Evolutionary conservation across 2,113 vertebrate genomes (phyloP), one percentile per base, ranked within the genome.

Genomic region (Chamaetylas fuelleborni): DNA sequence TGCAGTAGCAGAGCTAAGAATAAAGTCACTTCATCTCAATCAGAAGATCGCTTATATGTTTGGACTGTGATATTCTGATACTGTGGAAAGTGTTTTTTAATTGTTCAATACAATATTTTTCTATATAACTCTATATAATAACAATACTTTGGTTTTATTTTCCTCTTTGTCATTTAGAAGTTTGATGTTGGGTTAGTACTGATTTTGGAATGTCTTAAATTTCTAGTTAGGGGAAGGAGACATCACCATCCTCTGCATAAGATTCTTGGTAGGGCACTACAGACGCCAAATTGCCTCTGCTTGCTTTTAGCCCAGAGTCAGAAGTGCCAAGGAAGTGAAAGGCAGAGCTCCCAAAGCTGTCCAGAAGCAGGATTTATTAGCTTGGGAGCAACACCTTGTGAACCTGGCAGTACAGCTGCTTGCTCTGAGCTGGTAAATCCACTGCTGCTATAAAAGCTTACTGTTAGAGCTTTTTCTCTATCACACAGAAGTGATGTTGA

Each of bases 401-500:
- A 88, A 86, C 40, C 48, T 88, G 61, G 34, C 47, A 10, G 20
- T 45, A 66, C 0, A 1, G 61, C 25, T 92, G 73, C 72, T 92
- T 93, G 64, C 54, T 92, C 58, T 43, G 19, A 58, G 47, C n/a
- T 78, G 51, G 58, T 84, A 88, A 95, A 97, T 90, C 60, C 51
- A 43, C 47, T 80, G 1, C 23, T 86, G 60, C 58, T 86, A 12
- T 88, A 80, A 78, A 83, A 92, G 34, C 28, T 81, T 57, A 71
- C 14, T 62, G 31, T 80, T 58, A 60, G 42, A 54, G 47, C 19
- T 90, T 90, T 62, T 87, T 86, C 65, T 83, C 9, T 42, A 60
- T 81, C 72, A 67, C 69, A 81, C 50, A 91, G 81, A 89, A 97
- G 62, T 62, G 65, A 77, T 88, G 67, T 87, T 87, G 92, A 85